Conservation (phyloP, 2,797 vertebrate genomes). For the Emys orbicularis region DNA sequence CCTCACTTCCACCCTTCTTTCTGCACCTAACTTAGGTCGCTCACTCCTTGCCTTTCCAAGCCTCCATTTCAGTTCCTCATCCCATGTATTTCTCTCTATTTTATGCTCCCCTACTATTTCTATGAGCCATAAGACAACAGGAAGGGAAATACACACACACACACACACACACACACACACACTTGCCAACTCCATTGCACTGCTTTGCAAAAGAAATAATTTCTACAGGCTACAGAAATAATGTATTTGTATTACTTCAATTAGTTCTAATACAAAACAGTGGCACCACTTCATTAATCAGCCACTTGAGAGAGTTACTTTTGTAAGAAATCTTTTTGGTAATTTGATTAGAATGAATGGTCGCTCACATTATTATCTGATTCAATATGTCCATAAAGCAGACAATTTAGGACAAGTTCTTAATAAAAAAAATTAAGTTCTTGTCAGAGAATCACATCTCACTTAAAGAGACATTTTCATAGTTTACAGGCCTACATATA, state of each 20-base stretch:
- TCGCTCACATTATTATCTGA: constrained; percentile 75
- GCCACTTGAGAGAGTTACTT: constrained; percentile 82
- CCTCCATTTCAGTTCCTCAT: background rate
- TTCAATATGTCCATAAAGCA: constrained; percentile 81
- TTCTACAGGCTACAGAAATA: constrained; percentile 81
- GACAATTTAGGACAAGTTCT: constrained; percentile 76
- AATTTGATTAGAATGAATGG: constrained; percentile 83
- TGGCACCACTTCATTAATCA: constrained; percentile 87
- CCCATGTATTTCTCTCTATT: background rate
- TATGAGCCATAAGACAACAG: constrained; percentile 27
- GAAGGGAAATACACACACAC: constrained; percentile 1
- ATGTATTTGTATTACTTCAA: constrained; percentile 87
- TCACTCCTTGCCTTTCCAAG: background rate
- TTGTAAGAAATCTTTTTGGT: constrained; percentile 82
- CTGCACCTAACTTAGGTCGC: background rate
- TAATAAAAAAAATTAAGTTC: constrained; percentile 72
- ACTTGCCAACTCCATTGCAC: constrained; percentile 73
- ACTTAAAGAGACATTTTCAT: constrained; percentile 67
- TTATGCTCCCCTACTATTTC: background rate
- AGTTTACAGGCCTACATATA: constrained; percentile 63
- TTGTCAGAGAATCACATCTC: constrained; percentile 74
- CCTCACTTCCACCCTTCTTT: background rate
- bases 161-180: background rate
- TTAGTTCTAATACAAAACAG: constrained; percentile 86
- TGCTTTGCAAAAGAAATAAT: constrained; percentile 81